Evolutionary conservation across 2,113 vertebrate species (phyloP).

Genomic region (Phodopus roborovskii): DNA sequence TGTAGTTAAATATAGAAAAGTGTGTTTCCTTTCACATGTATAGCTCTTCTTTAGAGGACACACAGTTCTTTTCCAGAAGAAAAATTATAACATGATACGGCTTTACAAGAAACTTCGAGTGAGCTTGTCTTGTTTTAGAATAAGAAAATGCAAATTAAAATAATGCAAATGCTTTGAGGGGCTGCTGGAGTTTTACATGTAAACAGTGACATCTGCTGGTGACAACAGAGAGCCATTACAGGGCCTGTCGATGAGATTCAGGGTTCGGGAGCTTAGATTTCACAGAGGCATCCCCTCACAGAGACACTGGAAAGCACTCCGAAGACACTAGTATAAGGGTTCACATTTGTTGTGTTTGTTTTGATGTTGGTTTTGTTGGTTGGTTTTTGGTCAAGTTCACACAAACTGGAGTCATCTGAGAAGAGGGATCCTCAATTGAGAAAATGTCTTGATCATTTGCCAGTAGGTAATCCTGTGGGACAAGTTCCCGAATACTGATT

Average conservation of each 20-base stretch:
- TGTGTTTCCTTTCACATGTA: neutral
- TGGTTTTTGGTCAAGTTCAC: neutral
- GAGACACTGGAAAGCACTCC: neutral
- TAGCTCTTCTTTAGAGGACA: neutral
- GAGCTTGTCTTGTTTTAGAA: neutral
- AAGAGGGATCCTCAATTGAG: neutral
- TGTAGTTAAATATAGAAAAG: neutral
- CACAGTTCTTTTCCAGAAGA: conserved; percentile 10
- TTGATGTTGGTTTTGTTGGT: neutral
- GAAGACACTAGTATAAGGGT: neutral
- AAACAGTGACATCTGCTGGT: conserved; percentile 76
- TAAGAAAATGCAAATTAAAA: neutral
- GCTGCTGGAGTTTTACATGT: conserved; percentile 36
- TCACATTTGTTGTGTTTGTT: neutral
- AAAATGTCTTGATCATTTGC: neutral
- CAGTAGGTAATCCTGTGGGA: neutral
- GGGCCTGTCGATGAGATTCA: neutral
- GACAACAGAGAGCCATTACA: neutral
- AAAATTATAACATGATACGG: neutral
- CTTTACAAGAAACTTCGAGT: neutral
- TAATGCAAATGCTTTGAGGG: neutral
- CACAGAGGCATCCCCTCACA: neutral
- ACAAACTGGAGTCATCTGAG: neutral
- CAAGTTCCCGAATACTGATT: neutral
- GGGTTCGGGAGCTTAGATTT: neutral